Percentiles rank a stretch among this genome's conserved stretches.
Conservation (phyloP, 2,888 invertebrate genomes). For the Lissocephala sabroskyi region DNA sequence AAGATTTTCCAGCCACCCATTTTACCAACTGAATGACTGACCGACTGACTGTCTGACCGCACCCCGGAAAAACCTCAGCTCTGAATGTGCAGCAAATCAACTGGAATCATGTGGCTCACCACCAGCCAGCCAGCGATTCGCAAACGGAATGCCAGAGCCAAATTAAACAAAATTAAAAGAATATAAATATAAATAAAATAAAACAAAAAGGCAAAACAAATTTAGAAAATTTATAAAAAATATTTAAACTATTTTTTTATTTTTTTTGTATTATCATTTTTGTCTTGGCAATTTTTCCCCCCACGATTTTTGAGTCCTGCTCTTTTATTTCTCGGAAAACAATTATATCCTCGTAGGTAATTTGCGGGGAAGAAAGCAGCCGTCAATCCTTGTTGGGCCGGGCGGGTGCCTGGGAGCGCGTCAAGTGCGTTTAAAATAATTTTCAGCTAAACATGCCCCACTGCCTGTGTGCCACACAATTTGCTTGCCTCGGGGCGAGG, state of each 20-base stretch:
- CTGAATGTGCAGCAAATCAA: constrained; percentile 44
- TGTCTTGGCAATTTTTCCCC: too few species aligned
- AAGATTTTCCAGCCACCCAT: constrained; percentile 44
- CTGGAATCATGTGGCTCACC: constrained; percentile 41
- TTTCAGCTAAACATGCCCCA: constrained; percentile 59
- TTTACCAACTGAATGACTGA: too few species aligned
- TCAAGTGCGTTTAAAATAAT: constrained; percentile 56
- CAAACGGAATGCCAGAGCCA: constrained; percentile 60
- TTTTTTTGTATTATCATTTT: too few species aligned
- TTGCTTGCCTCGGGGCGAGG: constrained; percentile 23
- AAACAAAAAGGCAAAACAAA: constrained; percentile 17
- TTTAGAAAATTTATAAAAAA: too few species aligned
- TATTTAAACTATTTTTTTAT: too few species aligned
- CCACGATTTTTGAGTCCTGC: too few species aligned
- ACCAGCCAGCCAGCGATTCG: constrained; percentile 48
- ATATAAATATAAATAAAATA: neutral
- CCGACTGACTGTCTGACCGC: too few species aligned
- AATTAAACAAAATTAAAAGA: constrained; percentile 30
- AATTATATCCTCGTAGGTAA: too few species aligned
- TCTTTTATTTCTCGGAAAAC: too few species aligned
- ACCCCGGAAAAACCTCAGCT: too few species aligned
- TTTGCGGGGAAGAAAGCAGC: too few species aligned
- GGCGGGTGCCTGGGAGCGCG: neutral
- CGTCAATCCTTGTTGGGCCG: too few species aligned
- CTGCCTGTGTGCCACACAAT: constrained; percentile 19